Evolutionary conservation across 1,140 invertebrate genomes (phyloP).

Genomic region (Leucophenga varia): DNA sequence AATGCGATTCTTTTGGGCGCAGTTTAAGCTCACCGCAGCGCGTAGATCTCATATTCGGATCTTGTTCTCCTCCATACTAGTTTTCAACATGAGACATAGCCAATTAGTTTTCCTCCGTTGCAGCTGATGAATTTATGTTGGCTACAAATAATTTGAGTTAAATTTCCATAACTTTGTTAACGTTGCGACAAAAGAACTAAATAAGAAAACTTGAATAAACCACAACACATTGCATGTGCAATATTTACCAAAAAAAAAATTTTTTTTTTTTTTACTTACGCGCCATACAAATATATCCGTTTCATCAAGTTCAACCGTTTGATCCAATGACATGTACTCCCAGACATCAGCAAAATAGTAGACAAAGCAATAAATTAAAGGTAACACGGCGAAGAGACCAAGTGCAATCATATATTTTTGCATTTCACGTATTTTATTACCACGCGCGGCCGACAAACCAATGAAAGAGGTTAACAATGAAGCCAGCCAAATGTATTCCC

Average conservation of each 20-base stretch:
- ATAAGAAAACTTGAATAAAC: neutral
- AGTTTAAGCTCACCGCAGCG: too few species aligned
- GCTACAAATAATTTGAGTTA: neutral
- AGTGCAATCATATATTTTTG: slow-evolving; percentile 82
- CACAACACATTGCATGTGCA: neutral
- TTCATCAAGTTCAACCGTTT: slow-evolving; percentile 64
- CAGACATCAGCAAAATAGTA: slow-evolving; percentile 86
- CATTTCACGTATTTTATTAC: slow-evolving; percentile 77
- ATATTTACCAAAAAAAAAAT: neutral
- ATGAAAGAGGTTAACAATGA: slow-evolving; percentile 84
- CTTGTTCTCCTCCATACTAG: too few species aligned
- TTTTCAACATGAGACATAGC: too few species aligned
- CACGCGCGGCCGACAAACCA: slow-evolving; percentile 81
- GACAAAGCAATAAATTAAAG: slow-evolving; percentile 76
- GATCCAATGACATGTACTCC: slow-evolving; percentile 71
- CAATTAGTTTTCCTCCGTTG: too few species aligned
- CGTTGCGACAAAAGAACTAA: neutral
- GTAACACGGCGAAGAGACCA: slow-evolving; percentile 74
- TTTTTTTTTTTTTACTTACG: slow-evolving; percentile 60
- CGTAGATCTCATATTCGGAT: too few species aligned
- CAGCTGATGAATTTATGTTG: too few species aligned
- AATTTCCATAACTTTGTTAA: neutral
- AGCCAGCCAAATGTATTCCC: slow-evolving; percentile 93
- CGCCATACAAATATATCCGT: slow-evolving; percentile 74
- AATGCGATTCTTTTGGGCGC: too few species aligned